Evolutionary conservation across 2,888 invertebrate species (phyloP).

Genomic region (Dryobota labecula): DNA sequence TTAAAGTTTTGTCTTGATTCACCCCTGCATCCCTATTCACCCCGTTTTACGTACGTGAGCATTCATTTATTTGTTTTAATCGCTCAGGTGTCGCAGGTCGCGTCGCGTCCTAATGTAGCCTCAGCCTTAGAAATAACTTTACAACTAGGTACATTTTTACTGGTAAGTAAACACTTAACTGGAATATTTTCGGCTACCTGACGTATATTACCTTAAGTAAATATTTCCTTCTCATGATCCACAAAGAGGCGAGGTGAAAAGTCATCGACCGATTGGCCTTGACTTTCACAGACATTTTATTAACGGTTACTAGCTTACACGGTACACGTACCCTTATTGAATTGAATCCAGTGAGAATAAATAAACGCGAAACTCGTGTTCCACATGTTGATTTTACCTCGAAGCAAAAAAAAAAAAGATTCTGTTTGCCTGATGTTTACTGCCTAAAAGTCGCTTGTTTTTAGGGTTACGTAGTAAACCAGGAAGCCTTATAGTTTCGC

Average conservation of each 20-base stretch:
- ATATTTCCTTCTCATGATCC: constrained; percentile 36
- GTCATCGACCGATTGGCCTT: constrained; percentile 65
- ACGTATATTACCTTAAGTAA: constrained; percentile 31
- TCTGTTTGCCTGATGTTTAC: background rate
- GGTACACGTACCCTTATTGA: constrained; percentile 41
- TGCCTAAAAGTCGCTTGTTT: background rate
- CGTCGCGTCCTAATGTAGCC: too few relatives aligned
- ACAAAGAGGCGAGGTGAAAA: constrained; percentile 33
- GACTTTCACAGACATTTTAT: constrained; percentile 59
- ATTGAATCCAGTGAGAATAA: constrained; percentile 40
- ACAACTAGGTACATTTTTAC: background rate
- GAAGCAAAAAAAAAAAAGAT: constrained; percentile 20
- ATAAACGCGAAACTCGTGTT: constrained; percentile 38
- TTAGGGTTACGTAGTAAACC: too few relatives aligned
- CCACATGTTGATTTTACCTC: constrained; percentile 28
- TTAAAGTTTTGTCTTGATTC: too few relatives aligned
- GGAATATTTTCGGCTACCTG: background rate
- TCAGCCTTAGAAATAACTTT: background rate
- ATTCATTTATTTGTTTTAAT: too few relatives aligned
- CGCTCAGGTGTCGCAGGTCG: too few relatives aligned
- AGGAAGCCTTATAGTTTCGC: too few relatives aligned
- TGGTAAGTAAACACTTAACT: background rate
- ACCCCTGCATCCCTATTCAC: too few relatives aligned
- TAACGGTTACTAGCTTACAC: constrained; percentile 40
- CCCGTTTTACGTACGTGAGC: too few relatives aligned